phyloP scores from a whole-genome alignment of 2,797 vertebrate genomes.

The Chrosomus eos region DNA sequence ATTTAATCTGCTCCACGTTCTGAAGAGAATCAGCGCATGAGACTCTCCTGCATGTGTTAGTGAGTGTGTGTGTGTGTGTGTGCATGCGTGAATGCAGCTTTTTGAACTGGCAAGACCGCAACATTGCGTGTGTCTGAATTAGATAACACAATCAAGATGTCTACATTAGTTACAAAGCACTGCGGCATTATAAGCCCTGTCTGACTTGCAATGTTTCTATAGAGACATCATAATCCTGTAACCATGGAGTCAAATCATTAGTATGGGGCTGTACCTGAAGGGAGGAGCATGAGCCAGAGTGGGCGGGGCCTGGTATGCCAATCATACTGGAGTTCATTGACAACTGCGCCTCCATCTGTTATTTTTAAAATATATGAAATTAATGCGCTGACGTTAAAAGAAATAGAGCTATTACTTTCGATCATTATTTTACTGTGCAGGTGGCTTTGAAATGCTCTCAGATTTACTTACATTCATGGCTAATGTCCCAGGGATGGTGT shows the following conservation, averaged over 20 bases:
- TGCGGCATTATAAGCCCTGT: constrained; percentile 9
- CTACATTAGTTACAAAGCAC: constrained; percentile 39
- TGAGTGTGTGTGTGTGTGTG: not conserved
- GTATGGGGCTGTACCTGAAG: constrained; percentile 75
- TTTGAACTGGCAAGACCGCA: constrained; percentile 2
- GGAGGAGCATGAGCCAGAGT: constrained; percentile 81
- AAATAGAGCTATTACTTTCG: not conserved
- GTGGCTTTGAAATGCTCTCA: not conserved
- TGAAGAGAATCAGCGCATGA: not conserved
- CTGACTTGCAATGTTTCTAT: constrained; percentile 44
- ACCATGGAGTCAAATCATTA: constrained; percentile 26
- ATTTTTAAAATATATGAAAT: not conserved
- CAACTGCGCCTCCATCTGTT: constrained; percentile 53
- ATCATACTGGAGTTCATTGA: constrained; percentile 83
- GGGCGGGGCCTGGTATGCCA: constrained; percentile 84
- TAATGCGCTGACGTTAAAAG: too few species aligned
- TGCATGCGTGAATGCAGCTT: not conserved
- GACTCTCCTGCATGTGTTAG: not conserved
- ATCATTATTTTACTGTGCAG: not conserved
- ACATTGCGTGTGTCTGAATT: constrained; percentile 20
- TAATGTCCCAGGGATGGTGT: constrained; percentile 77
- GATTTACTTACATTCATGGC: constrained; percentile 73
- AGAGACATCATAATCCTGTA: constrained; percentile 40
- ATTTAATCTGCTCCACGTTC: constrained; percentile 21
- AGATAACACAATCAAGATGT: constrained; percentile 43